Conservation (phyloP, 92 coral and sea anemone genomes). For the Epizoanthus stellaris region DNA sequence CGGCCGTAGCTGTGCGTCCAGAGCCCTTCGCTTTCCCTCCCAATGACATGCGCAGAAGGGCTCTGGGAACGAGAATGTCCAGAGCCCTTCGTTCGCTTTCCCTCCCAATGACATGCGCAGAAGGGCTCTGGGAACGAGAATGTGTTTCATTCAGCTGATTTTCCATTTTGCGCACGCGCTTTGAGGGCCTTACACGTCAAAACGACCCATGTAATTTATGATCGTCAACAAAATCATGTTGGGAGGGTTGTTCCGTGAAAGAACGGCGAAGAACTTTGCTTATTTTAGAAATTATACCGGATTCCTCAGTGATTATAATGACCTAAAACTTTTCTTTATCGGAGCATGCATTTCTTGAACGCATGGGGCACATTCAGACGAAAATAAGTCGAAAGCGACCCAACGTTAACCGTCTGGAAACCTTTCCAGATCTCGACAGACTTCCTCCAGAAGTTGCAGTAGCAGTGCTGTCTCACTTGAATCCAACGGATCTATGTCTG, state of each 20-base stretch:
- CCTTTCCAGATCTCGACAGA: slow-evolving; percentile 90
- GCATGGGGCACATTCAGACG: slow-evolving; percentile 88
- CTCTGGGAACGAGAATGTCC: no score
- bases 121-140: no score
- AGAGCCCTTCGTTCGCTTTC: no score
- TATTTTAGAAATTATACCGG: slow-evolving; percentile 5
- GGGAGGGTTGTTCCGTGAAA: neutral
- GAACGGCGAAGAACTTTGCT: neutral
- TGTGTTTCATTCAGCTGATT: slow-evolving; percentile 21
- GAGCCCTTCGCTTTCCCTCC: no score
- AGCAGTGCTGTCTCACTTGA: slow-evolving; percentile 87
- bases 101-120: no score
- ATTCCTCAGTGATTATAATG: neutral
- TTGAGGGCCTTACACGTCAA: slow-evolving; percentile 31
- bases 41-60: no score
- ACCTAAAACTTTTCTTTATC: slow-evolving; percentile 1
- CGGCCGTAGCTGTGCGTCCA: no score
- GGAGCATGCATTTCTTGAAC: slow-evolving; percentile 68
- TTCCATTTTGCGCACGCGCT: slow-evolving; percentile 37
- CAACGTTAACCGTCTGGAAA: slow-evolving; percentile 59
- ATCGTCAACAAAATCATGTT: slow-evolving; percentile 17
- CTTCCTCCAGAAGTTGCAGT: slow-evolving; percentile 98
- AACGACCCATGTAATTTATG: slow-evolving; percentile 27
- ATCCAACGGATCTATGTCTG: slow-evolving; percentile 97
- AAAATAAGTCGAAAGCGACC: slow-evolving; percentile 67